Percentiles rank a stretch among this genome's conserved stretches.
These are phyloP conservation scores for Barbus barbus DNA, from an alignment of 2,113 vertebrate genomes.

Conservation along the genomic window DNA sequence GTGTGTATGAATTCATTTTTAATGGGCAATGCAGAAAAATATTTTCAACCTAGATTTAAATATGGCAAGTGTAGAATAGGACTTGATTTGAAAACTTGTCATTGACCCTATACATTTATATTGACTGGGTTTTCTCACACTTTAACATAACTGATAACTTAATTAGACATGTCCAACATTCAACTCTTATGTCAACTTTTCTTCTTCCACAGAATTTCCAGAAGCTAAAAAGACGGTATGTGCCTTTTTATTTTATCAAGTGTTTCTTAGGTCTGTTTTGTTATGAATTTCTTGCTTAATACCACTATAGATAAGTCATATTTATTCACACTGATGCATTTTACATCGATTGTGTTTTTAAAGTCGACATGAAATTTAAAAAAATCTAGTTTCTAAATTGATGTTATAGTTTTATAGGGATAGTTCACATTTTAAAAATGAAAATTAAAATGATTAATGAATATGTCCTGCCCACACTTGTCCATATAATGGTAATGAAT, in stretches of 20 bases:
- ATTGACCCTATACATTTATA: neutral
- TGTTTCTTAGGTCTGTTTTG: neutral
- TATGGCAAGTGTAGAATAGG: neutral
- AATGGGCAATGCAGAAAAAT: neutral
- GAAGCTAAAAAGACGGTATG: conserved; percentile 70
- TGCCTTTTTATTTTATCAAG: conserved; percentile 29
- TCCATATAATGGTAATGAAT: neutral
- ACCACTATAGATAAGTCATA: neutral
- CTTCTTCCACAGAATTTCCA: conserved; percentile 70
- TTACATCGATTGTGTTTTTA: neutral
- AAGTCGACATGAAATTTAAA: neutral
- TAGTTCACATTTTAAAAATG: neutral
- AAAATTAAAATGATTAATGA: neutral
- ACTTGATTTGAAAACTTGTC: neutral
- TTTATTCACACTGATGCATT: neutral
- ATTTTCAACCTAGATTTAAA: neutral
- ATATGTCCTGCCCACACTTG: neutral
- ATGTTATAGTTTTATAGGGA: neutral
- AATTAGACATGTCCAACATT: neutral
- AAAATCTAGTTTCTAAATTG: neutral
- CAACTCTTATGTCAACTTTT: neutral
- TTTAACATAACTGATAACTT: neutral
- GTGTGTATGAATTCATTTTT: neutral
- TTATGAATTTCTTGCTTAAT: neutral
- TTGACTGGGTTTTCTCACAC: neutral